Evolutionary conservation across 2,113 vertebrate species (phyloP), one percentile per base, ranked within the genome.

Genomic region (Oostethus manadensis): DNA sequence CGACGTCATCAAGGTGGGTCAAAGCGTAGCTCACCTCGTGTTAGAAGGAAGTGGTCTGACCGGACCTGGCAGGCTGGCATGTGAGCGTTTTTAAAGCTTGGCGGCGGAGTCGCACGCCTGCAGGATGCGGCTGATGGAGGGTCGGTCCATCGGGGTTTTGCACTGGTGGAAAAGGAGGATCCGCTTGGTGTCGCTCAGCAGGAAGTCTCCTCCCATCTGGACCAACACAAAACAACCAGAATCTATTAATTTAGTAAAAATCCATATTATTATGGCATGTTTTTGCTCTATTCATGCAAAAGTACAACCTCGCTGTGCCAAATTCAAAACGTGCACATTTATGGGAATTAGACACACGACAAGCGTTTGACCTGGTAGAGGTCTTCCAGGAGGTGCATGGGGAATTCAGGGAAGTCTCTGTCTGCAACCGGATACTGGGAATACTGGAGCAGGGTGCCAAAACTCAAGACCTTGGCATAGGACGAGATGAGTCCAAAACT

Each of bases 181-280:
- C 54, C 57, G 82, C 29, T 88, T 87, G 1, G 16, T 44, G 8
- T 85, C 65, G 29, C 88, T 76, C 76, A 91, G 74, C 54, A 89
- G 8, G 65, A 90, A 90, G 78, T 90, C 77, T 1, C 90, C 90
- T 42, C 88, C 90, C 85, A 91, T 59, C 90, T 90, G 73, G 17
- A 68, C 66, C 17, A 10, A 51, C 8, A 18, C 13, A 33, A 22
- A 15, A 3, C 21, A 43, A 47, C 10, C 38, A 42, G 3, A 13
- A 42, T 42, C 0, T 42, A 14, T 33, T 5, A 8, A 4, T 33
- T 33, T 33, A 7, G 5, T 33, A 33, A 26, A 26, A 26, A 33
- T 33, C 29, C 29, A 33, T 7, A 26, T 5, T 7, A 33, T 7
- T 33, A 33, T 33, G n/a, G n/a, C n/a, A n/a, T n/a, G n/a, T n/a